phyloP scores from a whole-genome alignment of 2,888 invertebrate genomes.

The Ditylenchus weischeri region DNA sequence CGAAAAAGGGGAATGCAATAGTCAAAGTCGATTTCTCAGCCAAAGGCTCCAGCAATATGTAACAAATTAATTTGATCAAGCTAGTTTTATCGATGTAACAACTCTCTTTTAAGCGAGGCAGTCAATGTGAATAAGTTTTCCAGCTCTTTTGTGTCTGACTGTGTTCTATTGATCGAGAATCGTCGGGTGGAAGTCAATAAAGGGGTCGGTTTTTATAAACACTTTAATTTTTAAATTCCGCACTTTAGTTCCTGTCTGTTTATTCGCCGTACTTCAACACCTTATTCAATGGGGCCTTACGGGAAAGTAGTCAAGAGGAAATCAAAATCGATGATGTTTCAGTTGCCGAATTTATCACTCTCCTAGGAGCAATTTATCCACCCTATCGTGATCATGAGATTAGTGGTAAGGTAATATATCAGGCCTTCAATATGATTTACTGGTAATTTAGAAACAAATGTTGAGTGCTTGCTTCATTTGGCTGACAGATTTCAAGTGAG shows the following conservation, averaged over 20 bases:
- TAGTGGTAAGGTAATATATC: not conserved
- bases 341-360: not conserved
- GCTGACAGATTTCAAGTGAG: slow-evolving; percentile 5
- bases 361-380: not conserved
- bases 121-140: too few relatives aligned
- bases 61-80: too few relatives aligned
- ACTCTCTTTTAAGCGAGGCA: too few relatives aligned
- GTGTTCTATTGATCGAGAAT: too few relatives aligned
- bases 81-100: too few relatives aligned
- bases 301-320: not conserved
- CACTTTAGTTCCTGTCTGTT: not conserved
- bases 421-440: too few relatives aligned
- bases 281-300: not conserved
- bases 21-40: too few relatives aligned
- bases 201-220: not conserved
- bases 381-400: not conserved
- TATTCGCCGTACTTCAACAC: slow-evolving; percentile 1
- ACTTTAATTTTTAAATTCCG: not conserved
- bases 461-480: slow-evolving; percentile 1
- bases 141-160: too few relatives aligned
- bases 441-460: slow-evolving; percentile 1
- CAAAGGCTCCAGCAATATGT: too few relatives aligned
- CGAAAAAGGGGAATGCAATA: too few relatives aligned
- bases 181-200: not conserved
- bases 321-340: not conserved